These are phyloP conservation scores for Bufo gargarizans DNA, from an alignment of 2,113 vertebrate species.

Conservation along the genomic window DNA sequence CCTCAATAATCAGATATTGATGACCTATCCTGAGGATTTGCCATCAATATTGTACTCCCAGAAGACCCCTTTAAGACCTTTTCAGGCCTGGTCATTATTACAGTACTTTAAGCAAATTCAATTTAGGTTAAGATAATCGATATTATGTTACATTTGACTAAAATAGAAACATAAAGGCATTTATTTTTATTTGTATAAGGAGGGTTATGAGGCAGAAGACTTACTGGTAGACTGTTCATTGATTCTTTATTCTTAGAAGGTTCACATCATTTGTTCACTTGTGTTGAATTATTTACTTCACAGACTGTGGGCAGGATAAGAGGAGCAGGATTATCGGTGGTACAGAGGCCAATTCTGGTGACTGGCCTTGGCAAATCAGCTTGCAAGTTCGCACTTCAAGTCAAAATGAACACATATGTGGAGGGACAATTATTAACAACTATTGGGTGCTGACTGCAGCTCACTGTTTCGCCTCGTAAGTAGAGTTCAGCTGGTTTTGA, in stretches of 20 bases:
- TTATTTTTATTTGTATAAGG: too few relatives aligned
- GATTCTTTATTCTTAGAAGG: background rate
- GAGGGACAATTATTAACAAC: slow-evolving; percentile 81
- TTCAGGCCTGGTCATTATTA: too few relatives aligned
- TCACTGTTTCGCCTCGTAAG: slow-evolving; percentile 91
- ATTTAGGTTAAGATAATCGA: too few relatives aligned
- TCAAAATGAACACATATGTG: slow-evolving; percentile 78
- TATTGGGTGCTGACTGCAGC: slow-evolving; percentile 87
- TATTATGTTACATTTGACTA: too few relatives aligned
- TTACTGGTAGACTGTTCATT: background rate
- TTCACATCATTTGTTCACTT: background rate
- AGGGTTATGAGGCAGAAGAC: too few relatives aligned
- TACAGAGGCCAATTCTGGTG: slow-evolving; percentile 67
- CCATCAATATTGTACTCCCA: too few relatives aligned
- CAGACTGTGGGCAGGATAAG: slow-evolving; percentile 83
- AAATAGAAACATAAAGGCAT: too few relatives aligned
- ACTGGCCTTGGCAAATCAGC: slow-evolving; percentile 93
- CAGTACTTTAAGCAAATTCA: too few relatives aligned
- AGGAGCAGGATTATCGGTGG: slow-evolving; percentile 85
- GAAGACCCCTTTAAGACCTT: too few relatives aligned
- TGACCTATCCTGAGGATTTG: too few relatives aligned
- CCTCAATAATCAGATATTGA: too few relatives aligned
- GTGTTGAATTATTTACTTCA: background rate
- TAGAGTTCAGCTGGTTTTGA: slow-evolving; percentile 22
- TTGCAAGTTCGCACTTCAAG: slow-evolving; percentile 72